These are phyloP conservation scores for Pycnomerus fuliginosus DNA, from an alignment of 2,888 invertebrate genomes.

Conservation along the genomic window DNA sequence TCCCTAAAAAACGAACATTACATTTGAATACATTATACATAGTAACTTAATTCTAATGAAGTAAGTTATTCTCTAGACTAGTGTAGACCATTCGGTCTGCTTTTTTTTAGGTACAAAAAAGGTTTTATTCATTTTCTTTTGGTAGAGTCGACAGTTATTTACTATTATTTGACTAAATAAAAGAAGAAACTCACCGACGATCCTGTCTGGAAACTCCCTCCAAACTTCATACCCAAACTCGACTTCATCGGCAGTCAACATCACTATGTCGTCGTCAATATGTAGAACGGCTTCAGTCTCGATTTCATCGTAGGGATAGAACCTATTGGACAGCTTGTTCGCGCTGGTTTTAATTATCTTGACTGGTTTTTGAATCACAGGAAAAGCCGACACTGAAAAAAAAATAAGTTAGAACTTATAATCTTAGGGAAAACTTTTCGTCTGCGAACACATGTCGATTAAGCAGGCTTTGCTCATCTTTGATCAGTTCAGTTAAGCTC, in stretches of 20 bases:
- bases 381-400: conserved; percentile 79
- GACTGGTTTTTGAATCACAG: conserved; percentile 82
- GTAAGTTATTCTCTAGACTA: no score
- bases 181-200: conserved; percentile 59
- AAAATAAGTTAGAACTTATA: conserved; percentile 28
- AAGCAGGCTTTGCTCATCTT: no score
- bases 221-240: conserved; percentile 95
- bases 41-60: no score
- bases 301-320: conserved; percentile 94
- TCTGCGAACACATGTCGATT: neutral
- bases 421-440: neutral
- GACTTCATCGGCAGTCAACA: conserved; percentile 93
- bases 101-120: no score
- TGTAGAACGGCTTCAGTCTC: conserved; percentile 95
- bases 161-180: no score
- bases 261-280: conserved; percentile 93
- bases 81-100: no score
- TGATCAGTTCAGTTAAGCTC: neutral
- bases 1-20: no score
- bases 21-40: no score
- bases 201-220: conserved; percentile 94
- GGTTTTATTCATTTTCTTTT: no score
- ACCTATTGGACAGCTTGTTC: conserved; percentile 93
- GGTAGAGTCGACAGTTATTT: no score
- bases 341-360: conserved; percentile 88